These are phyloP conservation scores for Euproctis similis DNA, from an alignment of 2,888 invertebrate species.

Conservation along the genomic window DNA sequence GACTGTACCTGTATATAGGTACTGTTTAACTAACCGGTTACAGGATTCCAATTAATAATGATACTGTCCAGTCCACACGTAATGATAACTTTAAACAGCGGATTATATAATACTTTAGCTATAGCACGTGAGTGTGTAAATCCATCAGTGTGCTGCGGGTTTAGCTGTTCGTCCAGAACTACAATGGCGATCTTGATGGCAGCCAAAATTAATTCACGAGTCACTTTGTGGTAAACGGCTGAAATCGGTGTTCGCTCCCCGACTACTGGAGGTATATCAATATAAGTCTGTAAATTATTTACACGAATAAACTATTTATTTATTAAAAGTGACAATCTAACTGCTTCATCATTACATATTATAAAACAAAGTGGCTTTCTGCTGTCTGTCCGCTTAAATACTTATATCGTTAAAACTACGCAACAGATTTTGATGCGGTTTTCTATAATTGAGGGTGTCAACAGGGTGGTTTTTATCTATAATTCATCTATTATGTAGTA, in stretches of 20 bases:
- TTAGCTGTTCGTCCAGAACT: constrained; percentile 79
- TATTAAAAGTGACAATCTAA: no score
- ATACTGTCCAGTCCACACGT: constrained; percentile 87
- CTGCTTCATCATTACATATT: no score
- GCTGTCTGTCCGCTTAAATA: no score
- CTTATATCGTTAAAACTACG: no score
- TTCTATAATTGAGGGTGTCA: no score
- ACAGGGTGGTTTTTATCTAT: no score
- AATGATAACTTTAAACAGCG: constrained; percentile 82
- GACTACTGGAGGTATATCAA: constrained; percentile 77
- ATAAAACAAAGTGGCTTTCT: no score
- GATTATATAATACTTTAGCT: constrained; percentile 84
- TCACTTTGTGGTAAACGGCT: constrained; percentile 79
- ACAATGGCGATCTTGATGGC: constrained; percentile 79
- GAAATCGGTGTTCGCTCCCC: constrained; percentile 77
- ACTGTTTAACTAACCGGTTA: constrained; percentile 70
- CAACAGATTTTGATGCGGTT: no score
- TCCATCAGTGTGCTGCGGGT: constrained; percentile 82
- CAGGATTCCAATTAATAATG: constrained; percentile 88
- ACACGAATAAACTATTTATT: no score
- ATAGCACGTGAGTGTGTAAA: constrained; percentile 82
- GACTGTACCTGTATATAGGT: neutral
- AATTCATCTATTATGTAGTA: no score
- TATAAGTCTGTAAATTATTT: constrained; percentile 81
- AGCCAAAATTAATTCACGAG: constrained; percentile 80